Percentiles rank a stretch among this genome's conserved stretches.
Evolutionary conservation across 1,140 invertebrate genomes (phyloP).

Genomic region (Drosophila ficusphila): DNA sequence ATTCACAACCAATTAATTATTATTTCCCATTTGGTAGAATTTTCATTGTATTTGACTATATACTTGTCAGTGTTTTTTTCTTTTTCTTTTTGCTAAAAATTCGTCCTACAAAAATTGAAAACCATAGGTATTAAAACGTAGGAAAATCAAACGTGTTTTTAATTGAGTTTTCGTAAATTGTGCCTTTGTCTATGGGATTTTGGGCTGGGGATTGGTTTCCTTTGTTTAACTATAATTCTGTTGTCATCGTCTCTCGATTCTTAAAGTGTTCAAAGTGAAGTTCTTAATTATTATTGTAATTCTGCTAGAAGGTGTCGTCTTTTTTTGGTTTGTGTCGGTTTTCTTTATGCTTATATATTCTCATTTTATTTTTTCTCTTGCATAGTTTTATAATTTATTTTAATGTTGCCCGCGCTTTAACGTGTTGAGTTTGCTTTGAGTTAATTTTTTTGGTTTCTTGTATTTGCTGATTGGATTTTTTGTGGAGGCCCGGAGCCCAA

Average conservation of each 20-base stretch:
- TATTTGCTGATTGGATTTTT: conserved; percentile 25
- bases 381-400: conserved; percentile 57
- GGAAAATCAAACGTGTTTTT: conserved; percentile 34
- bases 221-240: conserved; percentile 34
- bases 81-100: conserved; percentile 28
- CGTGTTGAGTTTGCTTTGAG: conserved; percentile 38
- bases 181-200: conserved; percentile 56
- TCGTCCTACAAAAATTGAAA: conserved; percentile 43
- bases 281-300: conserved; percentile 77
- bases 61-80: too few relatives aligned
- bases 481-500: conserved; percentile 17
- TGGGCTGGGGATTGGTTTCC: conserved; percentile 22
- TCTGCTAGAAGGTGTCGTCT: conserved; percentile 68
- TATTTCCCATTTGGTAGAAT: conserved; percentile 53
- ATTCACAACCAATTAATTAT: conserved; percentile 82
- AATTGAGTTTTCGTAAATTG: conserved; percentile 50
- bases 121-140: conserved; percentile 36
- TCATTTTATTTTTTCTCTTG: conserved; percentile 48
- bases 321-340: conserved; percentile 39
- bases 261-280: conserved; percentile 63
- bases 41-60: conserved; percentile 26
- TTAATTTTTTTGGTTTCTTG: conserved; percentile 26
- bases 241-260: conserved; percentile 20
- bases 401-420: conserved; percentile 49
- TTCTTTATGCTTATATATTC: conserved; percentile 39